Evolutionary conservation across 2,888 invertebrate species (phyloP).

Genomic region (Strigamia crassipes): DNA sequence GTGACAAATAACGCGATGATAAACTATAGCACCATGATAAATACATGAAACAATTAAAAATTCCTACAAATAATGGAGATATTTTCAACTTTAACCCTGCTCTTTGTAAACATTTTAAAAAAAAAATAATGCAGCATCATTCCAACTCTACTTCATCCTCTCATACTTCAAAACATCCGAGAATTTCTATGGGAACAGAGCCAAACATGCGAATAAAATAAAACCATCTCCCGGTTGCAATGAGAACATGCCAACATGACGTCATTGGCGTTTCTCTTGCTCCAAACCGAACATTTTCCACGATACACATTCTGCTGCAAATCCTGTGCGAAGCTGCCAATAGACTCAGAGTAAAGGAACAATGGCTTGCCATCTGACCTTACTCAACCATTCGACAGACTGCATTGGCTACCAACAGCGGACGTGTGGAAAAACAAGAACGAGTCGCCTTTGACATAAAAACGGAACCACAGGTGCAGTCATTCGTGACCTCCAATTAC

Average conservation of each 20-base stretch:
- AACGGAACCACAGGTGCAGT: slow-evolving; percentile 39
- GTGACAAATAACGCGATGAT: no score
- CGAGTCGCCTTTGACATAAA: slow-evolving; percentile 31
- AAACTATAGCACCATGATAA: no score
- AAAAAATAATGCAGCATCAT: background rate
- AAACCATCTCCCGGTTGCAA: background rate
- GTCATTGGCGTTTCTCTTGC: background rate
- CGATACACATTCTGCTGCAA: slow-evolving; percentile 5
- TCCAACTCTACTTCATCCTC: background rate
- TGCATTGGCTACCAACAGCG: slow-evolving; percentile 4
- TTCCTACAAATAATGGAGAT: no score
- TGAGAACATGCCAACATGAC: background rate
- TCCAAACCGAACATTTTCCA: background rate
- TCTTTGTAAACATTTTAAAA: background rate
- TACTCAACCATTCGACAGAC: slow-evolving; percentile 1
- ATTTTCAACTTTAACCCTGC: no score
- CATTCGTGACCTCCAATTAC: slow-evolving; percentile 42
- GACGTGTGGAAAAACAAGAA: slow-evolving; percentile 25
- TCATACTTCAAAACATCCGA: background rate
- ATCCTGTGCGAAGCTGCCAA: slow-evolving; percentile 32
- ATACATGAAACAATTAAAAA: no score
- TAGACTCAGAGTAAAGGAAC: background rate
- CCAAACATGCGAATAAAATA: slow-evolving; percentile 24
- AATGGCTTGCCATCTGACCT: slow-evolving; percentile 34
- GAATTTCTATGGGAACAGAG: background rate